A percentile compares a stretch with the other conserved stretches of the same genome.
These are phyloP conservation scores for Rosalia funebris DNA, from an alignment of 2,888 invertebrate genomes.

Conservation along the genomic window DNA sequence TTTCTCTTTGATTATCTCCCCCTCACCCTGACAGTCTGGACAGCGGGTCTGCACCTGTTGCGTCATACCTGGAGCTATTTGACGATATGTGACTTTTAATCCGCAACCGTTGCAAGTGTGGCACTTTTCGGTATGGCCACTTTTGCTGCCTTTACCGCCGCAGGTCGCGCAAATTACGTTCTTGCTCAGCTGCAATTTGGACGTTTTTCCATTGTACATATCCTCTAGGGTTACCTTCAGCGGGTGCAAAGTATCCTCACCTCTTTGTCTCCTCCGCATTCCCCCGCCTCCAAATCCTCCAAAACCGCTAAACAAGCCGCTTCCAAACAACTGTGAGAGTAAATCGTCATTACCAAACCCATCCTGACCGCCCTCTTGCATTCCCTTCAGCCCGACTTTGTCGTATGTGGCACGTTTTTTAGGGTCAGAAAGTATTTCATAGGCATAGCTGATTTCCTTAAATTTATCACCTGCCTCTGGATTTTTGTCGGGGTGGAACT, in stretches of 20 bases:
- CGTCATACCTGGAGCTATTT: conserved; percentile 74
- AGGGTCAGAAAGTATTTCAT: conserved; percentile 90
- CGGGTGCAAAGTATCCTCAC: conserved; percentile 87
- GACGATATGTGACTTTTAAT: conserved; percentile 77
- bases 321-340: conserved; percentile 77
- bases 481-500: conserved; percentile 94
- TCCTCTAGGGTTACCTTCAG: conserved; percentile 89
- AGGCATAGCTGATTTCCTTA: conserved; percentile 95
- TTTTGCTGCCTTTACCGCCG: conserved; percentile 80
- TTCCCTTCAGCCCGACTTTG: conserved; percentile 85
- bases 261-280: conserved; percentile 70
- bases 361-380: conserved; percentile 79
- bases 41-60: conserved; percentile 73
- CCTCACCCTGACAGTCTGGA: conserved; percentile 73
- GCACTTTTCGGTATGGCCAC: conserved; percentile 73
- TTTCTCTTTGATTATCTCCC: conserved; percentile 80
- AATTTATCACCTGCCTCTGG: conserved; percentile 91
- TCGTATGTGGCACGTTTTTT: conserved; percentile 89
- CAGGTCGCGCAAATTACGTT: conserved; percentile 83
- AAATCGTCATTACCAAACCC: conserved; percentile 70
- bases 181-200: conserved; percentile 84
- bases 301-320: conserved; percentile 72
- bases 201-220: conserved; percentile 88
- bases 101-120: conserved; percentile 82
- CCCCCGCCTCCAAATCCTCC: conserved; percentile 64